Evolutionary conservation across 2,888 invertebrate species (phyloP), one percentile per base, ranked within the genome.

Genomic region (Sminthurinus aureus): DNA sequence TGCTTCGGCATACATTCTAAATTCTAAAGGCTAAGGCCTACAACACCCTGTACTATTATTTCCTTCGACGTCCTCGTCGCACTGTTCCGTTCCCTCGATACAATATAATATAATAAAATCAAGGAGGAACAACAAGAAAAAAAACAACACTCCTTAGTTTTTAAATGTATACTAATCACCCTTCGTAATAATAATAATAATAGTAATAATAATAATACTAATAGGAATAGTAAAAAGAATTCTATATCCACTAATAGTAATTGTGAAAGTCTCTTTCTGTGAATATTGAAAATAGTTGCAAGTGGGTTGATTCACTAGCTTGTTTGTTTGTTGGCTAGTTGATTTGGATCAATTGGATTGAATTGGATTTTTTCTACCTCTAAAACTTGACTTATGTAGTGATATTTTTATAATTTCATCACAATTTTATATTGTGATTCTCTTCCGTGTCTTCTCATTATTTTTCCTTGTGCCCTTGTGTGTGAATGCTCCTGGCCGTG

Each of bases 381-480:
- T 38, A 38, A 81, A 73, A 52, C 24, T 18, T 69, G 58, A 74
- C 80, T 22, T 81, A 81, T 81, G 80, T 81, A 81, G 80, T 81
- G 67, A 26, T 67, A 15, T 13, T 58, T 58, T 38, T 51, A 15
- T 66, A 69, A 66, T 66, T 66, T 9, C 0, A 26, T 24, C 58
- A 58, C 58, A 58, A 26, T 18, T 69, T 69, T 69, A 69, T 24
- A 24, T 24, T 79, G 79, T 79, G 79, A 38, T 83, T 84, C 84
- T 71, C 74, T 84, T 82, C 79, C 22, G 84, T 84, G 81, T 81
- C 66, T 66, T 52, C 38, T 38, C 38, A 38, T 38, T 38, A 38
- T 38, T 38, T 38, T 38, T 38, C 38, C 3, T 38, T 6, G 1
- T 38, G 38, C n/a, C n/a, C n/a, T 38, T 38, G 69, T 64, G 71